Conservation (phyloP, 2,113 vertebrate species). For the Alligator sinensis region DNA sequence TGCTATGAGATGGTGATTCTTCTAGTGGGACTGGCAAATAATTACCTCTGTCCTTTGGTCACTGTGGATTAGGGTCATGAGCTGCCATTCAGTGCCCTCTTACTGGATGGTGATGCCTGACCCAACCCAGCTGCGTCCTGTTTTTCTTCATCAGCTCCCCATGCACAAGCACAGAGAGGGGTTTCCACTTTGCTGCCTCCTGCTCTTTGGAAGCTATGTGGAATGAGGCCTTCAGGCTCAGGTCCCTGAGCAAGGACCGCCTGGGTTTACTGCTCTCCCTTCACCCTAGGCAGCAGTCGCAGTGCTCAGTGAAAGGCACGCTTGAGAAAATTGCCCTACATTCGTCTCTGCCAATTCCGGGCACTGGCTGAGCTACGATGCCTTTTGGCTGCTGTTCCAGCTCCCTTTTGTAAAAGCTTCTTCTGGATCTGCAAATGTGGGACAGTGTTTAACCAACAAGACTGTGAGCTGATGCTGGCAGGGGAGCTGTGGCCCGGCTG, state of each 20-base stretch:
- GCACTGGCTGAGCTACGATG: not conserved
- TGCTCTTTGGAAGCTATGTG: not conserved
- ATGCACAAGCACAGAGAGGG: not conserved
- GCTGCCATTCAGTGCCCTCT: not conserved
- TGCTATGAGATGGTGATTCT: not conserved
- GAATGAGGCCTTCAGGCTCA: not conserved
- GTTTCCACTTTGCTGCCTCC: not conserved
- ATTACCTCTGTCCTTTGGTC: not conserved
- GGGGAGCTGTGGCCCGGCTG: not conserved
- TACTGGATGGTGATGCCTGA: not conserved
- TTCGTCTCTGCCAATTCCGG: not conserved
- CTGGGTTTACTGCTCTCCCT: not conserved
- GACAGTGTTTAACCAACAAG: accelerated
- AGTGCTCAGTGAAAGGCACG: not conserved
- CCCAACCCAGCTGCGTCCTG: not conserved
- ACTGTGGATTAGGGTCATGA: not conserved
- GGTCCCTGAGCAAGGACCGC: not conserved
- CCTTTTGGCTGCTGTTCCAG: not conserved
- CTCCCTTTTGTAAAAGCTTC: not conserved
- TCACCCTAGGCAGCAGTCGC: not conserved
- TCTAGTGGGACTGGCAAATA: not conserved
- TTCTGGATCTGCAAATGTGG: not conserved
- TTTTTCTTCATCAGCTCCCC: not conserved
- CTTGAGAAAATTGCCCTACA: not conserved
- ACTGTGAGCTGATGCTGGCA: not conserved